Evolutionary conservation across 1,140 invertebrate genomes (phyloP), one percentile per base, ranked within the genome.

Genomic region (Bursaphelenchus mucronatus): DNA sequence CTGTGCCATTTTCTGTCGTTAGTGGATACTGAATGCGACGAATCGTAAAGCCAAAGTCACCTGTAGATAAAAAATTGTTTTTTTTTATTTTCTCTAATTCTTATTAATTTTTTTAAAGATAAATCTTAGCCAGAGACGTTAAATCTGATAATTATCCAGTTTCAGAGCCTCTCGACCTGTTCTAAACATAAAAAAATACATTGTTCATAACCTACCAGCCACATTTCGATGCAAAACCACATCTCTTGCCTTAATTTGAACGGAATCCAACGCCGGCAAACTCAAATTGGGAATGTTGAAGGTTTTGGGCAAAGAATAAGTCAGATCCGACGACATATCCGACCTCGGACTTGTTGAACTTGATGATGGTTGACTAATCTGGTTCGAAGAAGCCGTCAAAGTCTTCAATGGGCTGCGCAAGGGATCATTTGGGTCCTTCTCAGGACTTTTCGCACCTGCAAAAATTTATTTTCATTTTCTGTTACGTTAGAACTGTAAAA

Each of bases 41-140:
- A 54, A 96, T 83, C 49, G 90, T 93, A 78, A 96, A 95, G 0
- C 93, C 93, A 82, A 95, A 96, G 82, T 94, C 93, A 68, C 90
- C 91, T 17, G 89, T 41, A 64, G 61, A 49, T 11, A 19, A 59
- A 55, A 21, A 40, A 50, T 50, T 8, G 19, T 15, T 13, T 44
- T 39, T 15, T n/a, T 17, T 43, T 43, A 69, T 30, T 30, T 30
- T 30, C 5, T 1, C 5, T 3, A 30, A 30, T 30, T 30, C 5
- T 30, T 5, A 5, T 3, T 3, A 30, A 3, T 30, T 30, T 30
- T 30, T 30, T 30, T 30, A 5, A 30, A 1, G 5, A 30, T 3
- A 30, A 5, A 30, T 3, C 5, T 30, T 30, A 30, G 30, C 30
- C 30, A 30, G 30, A 30, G 30, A 5, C 30, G 5, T 30, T 1